Base-by-base conservation (phyloP, 2,113 vertebrate genomes). In the Tychaedon coryphoeus region DNA sequence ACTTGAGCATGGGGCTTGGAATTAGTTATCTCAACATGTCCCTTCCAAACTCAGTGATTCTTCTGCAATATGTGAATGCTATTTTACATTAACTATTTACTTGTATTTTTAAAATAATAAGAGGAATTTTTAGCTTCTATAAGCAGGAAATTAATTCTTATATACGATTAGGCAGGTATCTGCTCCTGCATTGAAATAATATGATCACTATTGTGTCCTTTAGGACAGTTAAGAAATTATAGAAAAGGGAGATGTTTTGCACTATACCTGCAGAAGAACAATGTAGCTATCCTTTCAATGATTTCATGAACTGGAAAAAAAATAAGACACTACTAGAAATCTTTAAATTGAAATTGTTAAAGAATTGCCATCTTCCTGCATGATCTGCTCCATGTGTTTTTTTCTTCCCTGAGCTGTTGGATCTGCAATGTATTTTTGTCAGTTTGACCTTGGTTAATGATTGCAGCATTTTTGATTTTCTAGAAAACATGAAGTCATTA, bases 391-490 rank as follows among this genome's bases (percentile, higher is more conserved):
- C 88, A 75, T 36, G 5, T 86, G 13, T 87, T 90, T 50, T 67
- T 93, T 91, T 90, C 8, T 73, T 81, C 38, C 31, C 89, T 72
- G 13, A 82, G 26, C 42, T 75, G 5, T 51, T 73, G 57, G 51
- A 71, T n/a, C 31, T 57, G n/a, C 45, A 71, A 29, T 72, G 40
- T 84, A 67, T 81, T 60, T 56, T 60, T 90, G 47, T 85, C 61
- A 81, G 36, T 88, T 69, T 90, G 79, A 95, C 86, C 88, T 86
- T 91, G 64, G 40, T 28, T 88, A 88, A 66, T 71, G 69, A 90
- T 36, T 75, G n/a, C 8, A 81, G 6, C 28, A 60, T 72, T 94
- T 89, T 90, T 77, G 88, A 43, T 89, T 94, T 96, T 85, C 42
- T 36, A 50, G 61, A 42, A 91, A 87, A 92, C 40, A 12, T 24